Percentiles rank a stretch among this genome's conserved stretches.
Conservation (phyloP, 2,113 vertebrate genomes). For the Caranx ignobilis region DNA sequence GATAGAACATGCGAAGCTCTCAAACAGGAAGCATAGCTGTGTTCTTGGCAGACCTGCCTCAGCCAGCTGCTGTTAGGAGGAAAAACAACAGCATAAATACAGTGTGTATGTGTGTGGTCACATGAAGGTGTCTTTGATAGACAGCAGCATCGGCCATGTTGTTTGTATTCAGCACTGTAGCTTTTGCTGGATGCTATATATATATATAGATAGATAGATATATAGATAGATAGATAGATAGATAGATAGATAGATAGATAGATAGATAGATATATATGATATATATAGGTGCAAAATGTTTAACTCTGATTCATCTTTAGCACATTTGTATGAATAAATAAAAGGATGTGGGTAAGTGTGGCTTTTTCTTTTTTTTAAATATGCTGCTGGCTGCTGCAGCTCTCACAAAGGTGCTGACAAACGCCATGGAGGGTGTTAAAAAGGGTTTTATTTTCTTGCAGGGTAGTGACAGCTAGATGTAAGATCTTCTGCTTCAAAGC, state of each 20-base stretch:
- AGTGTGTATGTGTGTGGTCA: not conserved
- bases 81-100: conserved; percentile 30
- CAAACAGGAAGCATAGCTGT: conserved; percentile 59
- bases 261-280: no score
- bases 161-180: conserved; percentile 5
- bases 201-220: no score
- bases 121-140: conserved; percentile 11
- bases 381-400: conserved; percentile 20
- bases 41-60: conserved; percentile 80
- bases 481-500: conserved; percentile 48
- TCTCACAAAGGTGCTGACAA: conserved; percentile 48
- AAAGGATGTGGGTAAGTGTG: conserved; percentile 6
- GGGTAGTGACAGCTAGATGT: conserved; percentile 46
- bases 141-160: conserved; percentile 21
- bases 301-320: not conserved
- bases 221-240: no score
- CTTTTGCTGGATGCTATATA: not conserved
- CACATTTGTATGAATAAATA: conserved; percentile 11
- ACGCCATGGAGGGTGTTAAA: conserved; percentile 40
- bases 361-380: not conserved
- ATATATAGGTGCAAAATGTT: not conserved
- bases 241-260: no score
- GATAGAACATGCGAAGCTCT: conserved; percentile 60
- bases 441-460: conserved; percentile 42
- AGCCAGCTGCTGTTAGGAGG: conserved; percentile 75